Percentiles rank a stretch among this genome's conserved stretches.
Conservation (phyloP, 2,888 invertebrate genomes). For the Schrankia costaestrigalis region DNA sequence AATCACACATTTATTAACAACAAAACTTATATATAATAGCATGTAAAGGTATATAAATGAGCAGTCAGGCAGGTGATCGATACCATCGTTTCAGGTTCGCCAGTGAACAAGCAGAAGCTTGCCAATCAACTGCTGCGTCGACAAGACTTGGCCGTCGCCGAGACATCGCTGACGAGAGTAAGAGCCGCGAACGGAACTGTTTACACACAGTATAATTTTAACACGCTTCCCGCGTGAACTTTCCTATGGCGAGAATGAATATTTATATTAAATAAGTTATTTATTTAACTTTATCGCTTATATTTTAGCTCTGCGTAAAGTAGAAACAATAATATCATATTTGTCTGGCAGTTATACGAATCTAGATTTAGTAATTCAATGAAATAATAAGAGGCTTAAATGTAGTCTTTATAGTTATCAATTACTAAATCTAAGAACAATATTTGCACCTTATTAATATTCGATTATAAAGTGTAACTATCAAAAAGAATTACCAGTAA, state of each 20-base stretch:
- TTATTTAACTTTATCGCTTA: not conserved
- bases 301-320: not conserved
- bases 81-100: slow-evolving; percentile 83
- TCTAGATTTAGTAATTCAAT: too few species aligned
- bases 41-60: slow-evolving; percentile 18
- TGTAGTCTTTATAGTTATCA: not conserved
- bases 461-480: too few species aligned
- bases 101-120: slow-evolving; percentile 91
- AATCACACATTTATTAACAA: not conserved
- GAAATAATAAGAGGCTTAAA: too few species aligned
- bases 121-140: slow-evolving; percentile 87
- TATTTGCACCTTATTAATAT: too few species aligned
- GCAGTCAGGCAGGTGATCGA: slow-evolving; percentile 55
- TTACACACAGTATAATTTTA: slow-evolving; percentile 64
- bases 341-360: too few species aligned
- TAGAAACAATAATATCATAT: too few species aligned
- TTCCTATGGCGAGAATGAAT: slow-evolving; percentile 33
- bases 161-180: slow-evolving; percentile 91
- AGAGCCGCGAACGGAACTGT: slow-evolving; percentile 62
- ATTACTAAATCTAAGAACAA: not conserved
- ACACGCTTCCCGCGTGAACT: slow-evolving; percentile 56
- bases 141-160: slow-evolving; percentile 84
- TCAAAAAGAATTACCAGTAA: too few species aligned
- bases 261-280: slow-evolving; percentile 1
- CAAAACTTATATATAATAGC: not conserved